phyloP scores from a whole-genome alignment of 2,888 invertebrate species.

The Xestia ashworthii region DNA sequence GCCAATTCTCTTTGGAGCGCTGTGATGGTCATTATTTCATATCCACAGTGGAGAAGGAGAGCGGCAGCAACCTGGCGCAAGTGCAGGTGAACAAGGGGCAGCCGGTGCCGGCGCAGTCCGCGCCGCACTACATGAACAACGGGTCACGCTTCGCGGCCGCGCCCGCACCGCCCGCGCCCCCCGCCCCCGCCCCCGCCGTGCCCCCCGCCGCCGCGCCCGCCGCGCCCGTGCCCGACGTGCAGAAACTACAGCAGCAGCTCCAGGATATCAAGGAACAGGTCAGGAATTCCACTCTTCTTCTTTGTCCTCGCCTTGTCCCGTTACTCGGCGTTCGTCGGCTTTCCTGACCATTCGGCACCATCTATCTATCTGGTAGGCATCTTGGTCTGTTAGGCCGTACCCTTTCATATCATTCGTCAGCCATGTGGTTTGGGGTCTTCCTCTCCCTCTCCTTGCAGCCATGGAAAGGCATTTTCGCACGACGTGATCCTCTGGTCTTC shows the following conservation, averaged over 20 bases:
- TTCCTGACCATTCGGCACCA: too few relatives aligned
- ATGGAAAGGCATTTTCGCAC: too few relatives aligned
- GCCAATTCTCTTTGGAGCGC: not conserved
- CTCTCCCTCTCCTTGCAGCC: too few relatives aligned
- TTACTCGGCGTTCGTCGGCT: too few relatives aligned
- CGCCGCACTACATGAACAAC: constrained; percentile 88
- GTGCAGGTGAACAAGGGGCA: constrained; percentile 88
- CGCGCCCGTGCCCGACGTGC: constrained; percentile 92
- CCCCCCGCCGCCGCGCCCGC: constrained; percentile 59
- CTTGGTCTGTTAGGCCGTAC: too few relatives aligned
- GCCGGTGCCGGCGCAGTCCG: constrained; percentile 84
- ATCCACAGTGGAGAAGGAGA: constrained; percentile 79
- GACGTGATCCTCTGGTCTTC: too few relatives aligned
- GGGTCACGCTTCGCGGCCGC: constrained; percentile 77
- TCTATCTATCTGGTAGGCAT: too few relatives aligned
- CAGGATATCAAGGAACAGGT: constrained; percentile 99
- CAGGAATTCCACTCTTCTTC: constrained; percentile 22
- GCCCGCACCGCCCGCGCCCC: constrained; percentile 76
- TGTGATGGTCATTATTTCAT: not conserved
- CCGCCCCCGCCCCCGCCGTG: constrained; percentile 42
- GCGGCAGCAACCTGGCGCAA: constrained; percentile 84
- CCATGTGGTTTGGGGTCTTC: too few relatives aligned
- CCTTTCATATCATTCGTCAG: too few relatives aligned
- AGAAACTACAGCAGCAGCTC: constrained; percentile 93
- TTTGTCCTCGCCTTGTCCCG: not conserved